Evolutionary conservation across 2,888 invertebrate species (phyloP), one percentile per base, ranked within the genome.

Genomic region (Teinopalpus imperialis): DNA sequence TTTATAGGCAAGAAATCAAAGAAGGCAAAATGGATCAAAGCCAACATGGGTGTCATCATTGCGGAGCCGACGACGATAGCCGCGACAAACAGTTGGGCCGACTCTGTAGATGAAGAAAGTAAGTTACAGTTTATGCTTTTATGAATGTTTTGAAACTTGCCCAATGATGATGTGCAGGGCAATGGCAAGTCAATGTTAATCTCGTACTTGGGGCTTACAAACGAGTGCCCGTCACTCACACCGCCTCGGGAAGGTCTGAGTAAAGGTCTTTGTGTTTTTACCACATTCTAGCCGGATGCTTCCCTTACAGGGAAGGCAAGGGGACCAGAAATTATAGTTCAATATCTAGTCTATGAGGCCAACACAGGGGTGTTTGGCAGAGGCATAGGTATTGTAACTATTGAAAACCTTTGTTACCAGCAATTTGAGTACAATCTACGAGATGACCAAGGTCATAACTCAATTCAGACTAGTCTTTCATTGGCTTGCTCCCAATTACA

Each of bases 391-490:
- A 63, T 69, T 63, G 61, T 59, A 56, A 61, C 75, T 85, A 90
- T 91, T 94, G 93, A 92, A 93, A 94, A 81, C 93, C 89, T 91
- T 89, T 77, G 89, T 90, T 91, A 91, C 91, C 91, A 80, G 94
- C 94, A 62, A 49, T 93, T 93, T 94, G 76, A 94, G 94, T 92
- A 74, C 81, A 92, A 94, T 94, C 85, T 93, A 93, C 92, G 90
- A 93, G 93, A 90, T 92, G 90, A 78, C 72, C 55, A 53, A 20
- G 67, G 79, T 87, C 87, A 92, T 82, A 94, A 94, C 94, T 94
- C 94, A 93, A 94, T 94, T 94, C 94, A 94, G 94, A 94, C 94
- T 94, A 94, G 89, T 94, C 93, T 94, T 91, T 90, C 83, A 89
- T 91, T 92, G 92, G 90, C 90, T 81, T 77, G 75, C 80, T 82